Base-by-base conservation (phyloP, 2,888 invertebrate species). In the Phaedon cochleariae region DNA sequence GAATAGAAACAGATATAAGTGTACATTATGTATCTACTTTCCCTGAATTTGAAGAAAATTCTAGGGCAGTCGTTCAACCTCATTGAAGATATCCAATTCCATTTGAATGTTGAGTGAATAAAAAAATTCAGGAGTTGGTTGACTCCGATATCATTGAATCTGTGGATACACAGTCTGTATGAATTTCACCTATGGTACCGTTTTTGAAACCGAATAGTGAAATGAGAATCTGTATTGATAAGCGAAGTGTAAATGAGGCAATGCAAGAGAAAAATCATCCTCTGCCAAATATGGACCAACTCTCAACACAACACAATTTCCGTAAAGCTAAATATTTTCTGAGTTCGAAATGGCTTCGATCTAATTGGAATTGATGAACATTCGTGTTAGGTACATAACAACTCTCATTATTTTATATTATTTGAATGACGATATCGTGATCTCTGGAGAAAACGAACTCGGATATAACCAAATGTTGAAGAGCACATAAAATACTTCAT, bases 121-220 rank as follows among this genome's bases (percentile, higher is more conserved):
- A 51, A 15, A 68, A 73, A 67, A 53, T 71, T 54, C 37, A 73
- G 57, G 67, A 74, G 67, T 59, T 66, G 45, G 46, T 74, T 46
- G 22, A 49, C 20, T 57, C 34, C 12, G 77, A 79, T 80, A 79
- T 81, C 53, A 79, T 81, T 48, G 78, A 79, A 68, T 67, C 62
- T 51, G 78, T 81, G 7, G 65, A 64, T n/a, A 75, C 73, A 41
- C 77, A 78, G 22, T 75, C 75, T 22, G 41, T 59, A 31, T 82
- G 80, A 79, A 71, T 82, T 68, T 76, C 80, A 69, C 74, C 79
- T 9, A 74, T 81, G 9, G 78, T 79, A 4, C 63, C 77, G 18
- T 74, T 77, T 15, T 72, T 78, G 26, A 70, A 70, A 49, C 53
- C 59, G 52, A 61, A 59, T 49, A 37, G 59, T n/a, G 76, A 76